These are phyloP conservation scores for Okamejei kenojei DNA, from an alignment of 2,797 vertebrate genomes.

Conservation along the genomic window DNA sequence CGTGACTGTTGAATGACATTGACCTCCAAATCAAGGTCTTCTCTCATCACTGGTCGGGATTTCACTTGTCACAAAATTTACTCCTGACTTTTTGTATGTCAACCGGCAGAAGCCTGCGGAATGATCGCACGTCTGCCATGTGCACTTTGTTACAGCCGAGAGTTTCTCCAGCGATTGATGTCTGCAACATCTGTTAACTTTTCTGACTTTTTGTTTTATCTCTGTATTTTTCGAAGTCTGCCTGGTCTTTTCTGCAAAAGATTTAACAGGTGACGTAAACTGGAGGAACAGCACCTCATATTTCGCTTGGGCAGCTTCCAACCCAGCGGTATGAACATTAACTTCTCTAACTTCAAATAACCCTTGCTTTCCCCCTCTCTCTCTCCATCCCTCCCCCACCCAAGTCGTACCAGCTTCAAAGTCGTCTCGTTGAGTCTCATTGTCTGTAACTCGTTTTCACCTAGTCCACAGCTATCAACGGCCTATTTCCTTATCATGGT, in stretches of 20 bases:
- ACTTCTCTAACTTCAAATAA: too few species aligned
- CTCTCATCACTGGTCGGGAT: neutral
- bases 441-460: too few species aligned
- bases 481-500: too few species aligned
- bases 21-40: slow-evolving; percentile 11
- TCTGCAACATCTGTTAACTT: neutral
- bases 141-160: neutral
- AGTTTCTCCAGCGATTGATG: neutral
- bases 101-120: neutral
- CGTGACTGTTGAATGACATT: neutral
- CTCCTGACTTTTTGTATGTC: neutral
- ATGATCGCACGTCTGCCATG: neutral
- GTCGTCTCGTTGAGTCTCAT: too few species aligned
- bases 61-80: neutral
- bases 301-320: too few species aligned
- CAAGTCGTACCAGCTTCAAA: too few species aligned
- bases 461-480: too few species aligned
- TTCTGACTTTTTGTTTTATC: neutral
- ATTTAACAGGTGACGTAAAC: neutral
- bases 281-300: too few species aligned
- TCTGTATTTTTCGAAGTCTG: neutral
- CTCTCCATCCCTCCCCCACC: too few species aligned
- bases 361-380: too few species aligned
- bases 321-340: too few species aligned
- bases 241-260: neutral